Evolutionary conservation across 1,140 invertebrate species (phyloP), one percentile per base, ranked within the genome.

Genomic region (Tetranychus urticae): DNA sequence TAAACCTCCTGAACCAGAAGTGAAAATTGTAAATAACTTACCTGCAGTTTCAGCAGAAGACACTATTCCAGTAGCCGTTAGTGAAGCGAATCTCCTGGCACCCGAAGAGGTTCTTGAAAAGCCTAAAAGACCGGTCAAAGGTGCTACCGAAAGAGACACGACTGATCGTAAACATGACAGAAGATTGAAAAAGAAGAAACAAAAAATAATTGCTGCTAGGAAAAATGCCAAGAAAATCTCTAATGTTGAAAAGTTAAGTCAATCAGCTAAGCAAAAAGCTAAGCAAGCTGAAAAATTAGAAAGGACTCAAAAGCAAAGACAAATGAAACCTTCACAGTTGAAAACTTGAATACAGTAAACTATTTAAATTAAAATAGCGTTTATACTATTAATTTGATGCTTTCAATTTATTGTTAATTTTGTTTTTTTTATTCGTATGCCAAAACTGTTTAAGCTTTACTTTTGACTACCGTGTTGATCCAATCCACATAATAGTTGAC

Each of bases 401-500:
- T 23, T 23, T 23, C 23, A 23, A 23, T 23, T 23, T 23, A 23
- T 23, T 23, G 23, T 23, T 23, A 23, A 23, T 23, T 23, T 23
- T 23, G 23, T 23, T 23, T 23, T 23, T 23, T 23, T 23, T 23
- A 23, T 23, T 23, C 23, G 23, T 23, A 23, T 23, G 23, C 23
- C 23, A 23, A 23, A 23, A 23, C 23, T 23, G 23, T 23, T 23
- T 23, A 23, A 23, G 23, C 23, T 23, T 42, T 6, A 42, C 39
- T 5, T 6, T 42, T 42, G 45, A 58, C 45, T 23, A 45, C 69
- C 52, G 69, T 65, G 47, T 69, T 66, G 7, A 93, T 91, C 88
- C 88, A 93, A 23, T 85, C 84, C n/a, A 87, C 85, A 69, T 92
- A 92, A 73, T 89, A 91, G 3, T 87, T 90, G 71, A 93, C 91